Evolutionary conservation across 1,140 invertebrate species (phyloP).

Genomic region (Hycleus cichorii): DNA sequence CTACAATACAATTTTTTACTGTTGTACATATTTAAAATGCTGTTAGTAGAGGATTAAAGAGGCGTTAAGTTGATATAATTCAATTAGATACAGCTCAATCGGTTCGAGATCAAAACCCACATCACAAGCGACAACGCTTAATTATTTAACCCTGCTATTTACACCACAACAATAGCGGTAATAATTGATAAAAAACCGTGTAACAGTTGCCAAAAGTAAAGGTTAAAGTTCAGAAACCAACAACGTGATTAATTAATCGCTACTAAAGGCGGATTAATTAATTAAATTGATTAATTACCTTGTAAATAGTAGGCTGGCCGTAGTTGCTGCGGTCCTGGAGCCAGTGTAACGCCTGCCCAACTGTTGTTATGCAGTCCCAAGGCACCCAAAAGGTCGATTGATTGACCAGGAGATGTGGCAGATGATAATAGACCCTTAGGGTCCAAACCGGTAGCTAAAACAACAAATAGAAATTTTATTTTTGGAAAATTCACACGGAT

Average conservation of each 20-base stretch:
- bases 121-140: background rate
- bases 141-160: too few relatives aligned
- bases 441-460: slow-evolving; percentile 16
- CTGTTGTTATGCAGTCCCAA: slow-evolving; percentile 61
- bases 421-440: slow-evolving; percentile 15
- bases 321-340: slow-evolving; percentile 54
- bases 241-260: too few relatives aligned
- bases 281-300: slow-evolving; percentile 40
- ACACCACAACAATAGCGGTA: background rate
- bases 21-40: too few relatives aligned
- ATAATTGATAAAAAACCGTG: background rate
- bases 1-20: too few relatives aligned
- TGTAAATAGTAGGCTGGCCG: slow-evolving; percentile 57
- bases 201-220: too few relatives aligned
- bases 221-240: too few relatives aligned
- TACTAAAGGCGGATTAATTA: background rate
- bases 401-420: slow-evolving; percentile 26
- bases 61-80: slow-evolving; percentile 12
- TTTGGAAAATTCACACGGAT: background rate
- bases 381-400: slow-evolving; percentile 56
- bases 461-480: background rate
- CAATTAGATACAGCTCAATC: slow-evolving; percentile 7
- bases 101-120: slow-evolving; percentile 7
- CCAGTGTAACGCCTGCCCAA: slow-evolving; percentile 52
- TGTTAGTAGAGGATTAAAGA: too few relatives aligned